Evolutionary conservation across 2,113 vertebrate species (phyloP).

Genomic region (Pelecanus crispus): DNA sequence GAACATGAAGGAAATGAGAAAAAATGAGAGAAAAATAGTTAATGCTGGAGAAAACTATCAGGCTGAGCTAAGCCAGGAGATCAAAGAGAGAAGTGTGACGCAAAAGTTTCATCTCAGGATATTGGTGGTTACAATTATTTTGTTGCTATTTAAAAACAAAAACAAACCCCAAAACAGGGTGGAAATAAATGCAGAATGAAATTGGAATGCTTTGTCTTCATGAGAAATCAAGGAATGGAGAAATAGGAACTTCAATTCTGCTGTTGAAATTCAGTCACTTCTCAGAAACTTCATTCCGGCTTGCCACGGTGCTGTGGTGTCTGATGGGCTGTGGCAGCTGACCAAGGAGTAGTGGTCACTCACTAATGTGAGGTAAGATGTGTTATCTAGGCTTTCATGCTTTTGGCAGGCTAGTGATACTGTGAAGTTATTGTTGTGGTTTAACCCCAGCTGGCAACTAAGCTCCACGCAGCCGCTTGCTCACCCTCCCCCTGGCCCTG

Average conservation of each 20-base stretch:
- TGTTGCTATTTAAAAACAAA: neutral
- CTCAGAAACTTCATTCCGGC: neutral
- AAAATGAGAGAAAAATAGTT: neutral
- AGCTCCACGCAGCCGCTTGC: no score
- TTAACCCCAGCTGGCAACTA: no score
- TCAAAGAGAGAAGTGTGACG: neutral
- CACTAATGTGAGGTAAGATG: fast-evolving
- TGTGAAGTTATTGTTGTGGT: no score
- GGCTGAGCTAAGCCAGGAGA: neutral
- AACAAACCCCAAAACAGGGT: neutral
- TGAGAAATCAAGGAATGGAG: neutral
- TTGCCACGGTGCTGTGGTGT: neutral
- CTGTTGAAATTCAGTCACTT: neutral
- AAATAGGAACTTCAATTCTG: neutral
- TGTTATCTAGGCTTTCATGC: neutral
- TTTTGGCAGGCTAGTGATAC: neutral
- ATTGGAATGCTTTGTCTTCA: neutral
- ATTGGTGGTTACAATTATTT: neutral
- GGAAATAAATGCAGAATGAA: neutral
- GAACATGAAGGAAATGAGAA: neutral
- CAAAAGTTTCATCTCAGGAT: neutral
- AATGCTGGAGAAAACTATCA: neutral
- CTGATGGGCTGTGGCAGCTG: neutral
- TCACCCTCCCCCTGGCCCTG: no score
- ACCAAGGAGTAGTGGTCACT: neutral